Evolutionary conservation across 2,797 vertebrate species (phyloP).

Genomic region (Labeo calbasu): DNA sequence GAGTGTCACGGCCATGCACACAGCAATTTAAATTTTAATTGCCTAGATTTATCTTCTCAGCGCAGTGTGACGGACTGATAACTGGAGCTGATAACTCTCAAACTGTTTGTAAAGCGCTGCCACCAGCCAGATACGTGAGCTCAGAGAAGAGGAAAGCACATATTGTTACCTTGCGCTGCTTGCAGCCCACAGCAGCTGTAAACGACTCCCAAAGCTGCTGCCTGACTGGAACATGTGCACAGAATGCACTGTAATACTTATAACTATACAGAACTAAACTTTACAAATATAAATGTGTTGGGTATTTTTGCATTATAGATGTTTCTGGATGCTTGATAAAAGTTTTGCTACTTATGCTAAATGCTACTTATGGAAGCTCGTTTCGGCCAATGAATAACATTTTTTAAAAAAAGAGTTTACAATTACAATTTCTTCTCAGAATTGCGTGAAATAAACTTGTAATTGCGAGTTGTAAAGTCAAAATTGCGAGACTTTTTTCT

Average conservation of each 20-base stretch:
- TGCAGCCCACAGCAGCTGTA: conserved; percentile 58
- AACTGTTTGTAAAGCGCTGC: conserved; percentile 66
- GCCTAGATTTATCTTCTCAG: conserved; percentile 75
- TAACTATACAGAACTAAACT: not conserved
- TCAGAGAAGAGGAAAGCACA: conserved; percentile 49
- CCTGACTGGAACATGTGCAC: not conserved
- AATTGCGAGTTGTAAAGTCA: too few species aligned
- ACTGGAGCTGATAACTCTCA: conserved; percentile 74
- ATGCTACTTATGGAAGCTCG: too few species aligned
- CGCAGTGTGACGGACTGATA: conserved; percentile 80
- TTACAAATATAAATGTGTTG: not conserved
- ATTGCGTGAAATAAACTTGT: too few species aligned
- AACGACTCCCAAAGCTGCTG: conserved; percentile 14
- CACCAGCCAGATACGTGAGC: conserved; percentile 51
- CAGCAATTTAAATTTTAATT: conserved; percentile 84
- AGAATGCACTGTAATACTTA: not conserved
- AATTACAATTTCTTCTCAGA: too few species aligned
- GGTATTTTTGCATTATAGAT: not conserved
- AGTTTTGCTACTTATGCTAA: too few species aligned
- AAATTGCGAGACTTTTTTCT: too few species aligned
- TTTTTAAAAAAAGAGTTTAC: too few species aligned
- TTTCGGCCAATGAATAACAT: too few species aligned
- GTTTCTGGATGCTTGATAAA: not conserved
- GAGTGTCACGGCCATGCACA: conserved; percentile 76
- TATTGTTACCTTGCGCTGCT: conserved; percentile 64